Evolutionary conservation across 2,113 vertebrate genomes (phyloP), one percentile per base, ranked within the genome.

Genomic region (Colaptes auratus): DNA sequence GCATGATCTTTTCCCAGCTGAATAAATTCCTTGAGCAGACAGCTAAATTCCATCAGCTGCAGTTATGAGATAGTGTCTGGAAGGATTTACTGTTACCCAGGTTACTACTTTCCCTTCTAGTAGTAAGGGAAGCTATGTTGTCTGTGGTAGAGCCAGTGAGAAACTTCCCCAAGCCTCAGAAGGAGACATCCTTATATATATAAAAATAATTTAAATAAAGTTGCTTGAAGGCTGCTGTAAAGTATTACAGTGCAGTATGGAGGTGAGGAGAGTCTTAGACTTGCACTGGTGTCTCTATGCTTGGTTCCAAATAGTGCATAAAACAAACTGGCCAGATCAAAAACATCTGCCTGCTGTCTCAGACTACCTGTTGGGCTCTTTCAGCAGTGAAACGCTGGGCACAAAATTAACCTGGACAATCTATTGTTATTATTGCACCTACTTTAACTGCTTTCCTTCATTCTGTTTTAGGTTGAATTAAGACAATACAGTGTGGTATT

Each of bases 401-500:
- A 55, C 18, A 77, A 79, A 76, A 94, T 79, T 36, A 87, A 88
- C 28, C 66, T 33, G 63, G 58, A 82, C 69, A 92, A 71, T 24
- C 64, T 82, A 16, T 66, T 90, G 52, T 35, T 82, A 60, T 79
- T 72, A 93, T 81, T 92, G 80, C 90, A 96, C 90, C 83, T 92
- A 67, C 64, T 85, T 88, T 42, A 95, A 86, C 18, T 25, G 53
- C 63, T 91, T 82, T 81, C 50, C 31, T 92, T 96, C 60, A 28
- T 64, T 92, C 52, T 65, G 12, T 74, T 95, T 87, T 50, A 89
- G 52, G 75, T 27, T 96, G 88, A 89, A 74, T 93, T 97, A 93
- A 97, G 95, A 96, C 94, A 95, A 88, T 24, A 95, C 81, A 94
- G 95, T 94, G 90, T n/a, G 69, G 46, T 97, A 97, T 97, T 96